Base-by-base conservation (phyloP, 1,140 invertebrate genomes). In the Cydia amplana region DNA sequence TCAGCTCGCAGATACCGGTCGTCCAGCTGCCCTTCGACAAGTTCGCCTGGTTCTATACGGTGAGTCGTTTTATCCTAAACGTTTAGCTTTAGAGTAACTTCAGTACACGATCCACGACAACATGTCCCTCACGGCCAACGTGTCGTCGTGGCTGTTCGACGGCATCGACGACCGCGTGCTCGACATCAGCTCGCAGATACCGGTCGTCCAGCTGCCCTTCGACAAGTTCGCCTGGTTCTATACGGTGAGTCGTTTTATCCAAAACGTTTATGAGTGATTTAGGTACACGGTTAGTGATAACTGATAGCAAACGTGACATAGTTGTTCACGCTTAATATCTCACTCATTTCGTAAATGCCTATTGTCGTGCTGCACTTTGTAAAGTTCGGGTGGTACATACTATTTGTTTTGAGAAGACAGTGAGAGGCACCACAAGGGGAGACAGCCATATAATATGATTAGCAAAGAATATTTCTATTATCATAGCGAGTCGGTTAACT, bases 141-240 rank as follows among this genome's bases (percentile, higher is more conserved):
- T 95, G 0, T 82, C 85, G 0, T 76, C 79, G 3, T 91, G 91
- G 89, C 86, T 97, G 3, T 97, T 97, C 87, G 94, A 97, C 36
- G 97, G 97, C 5, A 97, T 96, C 79, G 87, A 95, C 4, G 96
- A 97, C 85, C 85, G 94, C 4, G 82, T 97, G 4, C 84, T 97
- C 18, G 86, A 94, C 23, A 86, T 96, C 36, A 93, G 94, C 0
- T 82, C 89, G 16, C 90, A 94, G 65, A 90, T 95, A 7, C 95
- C 96, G 12, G 86, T 94, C 9, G 86, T 94, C 23, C 79, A 91
- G 0, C 93, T 97, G 74, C 96, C 96, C 0, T 96, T 93, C 84
- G 93, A 93, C 20, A 95, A 94, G 83, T 97, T 97, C 87, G 96
- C 95, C 12, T 97, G 96, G 96, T 96, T 97, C 84, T 96, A 95